These are phyloP conservation scores for Lucilia sericata DNA, from an alignment of 1,140 invertebrate species.

Conservation along the genomic window DNA sequence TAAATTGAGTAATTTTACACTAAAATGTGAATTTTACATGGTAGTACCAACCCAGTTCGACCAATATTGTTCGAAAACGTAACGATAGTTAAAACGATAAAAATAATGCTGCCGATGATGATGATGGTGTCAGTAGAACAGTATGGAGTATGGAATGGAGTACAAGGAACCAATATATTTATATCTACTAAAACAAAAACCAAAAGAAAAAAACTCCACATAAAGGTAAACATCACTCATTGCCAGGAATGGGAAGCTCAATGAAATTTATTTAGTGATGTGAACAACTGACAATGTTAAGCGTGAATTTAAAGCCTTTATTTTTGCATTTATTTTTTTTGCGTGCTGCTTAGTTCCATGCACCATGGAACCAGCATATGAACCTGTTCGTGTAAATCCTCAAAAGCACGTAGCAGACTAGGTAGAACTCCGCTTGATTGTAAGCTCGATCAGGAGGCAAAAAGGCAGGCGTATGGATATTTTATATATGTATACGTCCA, in stretches of 20 bases:
- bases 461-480: not conserved
- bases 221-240: conserved; percentile 60
- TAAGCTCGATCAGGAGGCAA: not conserved
- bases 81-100: no score
- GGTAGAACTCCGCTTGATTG: not conserved
- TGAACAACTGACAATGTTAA: conserved; percentile 43
- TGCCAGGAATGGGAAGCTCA: conserved; percentile 49
- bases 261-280: conserved; percentile 67
- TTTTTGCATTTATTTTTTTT: not conserved
- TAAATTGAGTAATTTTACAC: no score
- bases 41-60: no score
- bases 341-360: not conserved
- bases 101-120: no score
- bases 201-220: not conserved
- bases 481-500: not conserved
- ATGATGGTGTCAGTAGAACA: conserved; percentile 56
- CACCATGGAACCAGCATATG: not conserved
- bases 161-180: conserved; percentile 41
- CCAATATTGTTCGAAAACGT: no score
- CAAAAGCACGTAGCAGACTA: conserved; percentile 24
- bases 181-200: not conserved
- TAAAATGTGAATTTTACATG: no score
- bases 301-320: conserved; percentile 36
- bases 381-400: conserved; percentile 33
- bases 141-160: conserved; percentile 51